Percentiles rank a stretch among this genome's conserved stretches.
Conservation (phyloP, 1,140 invertebrate genomes). For the Batillaria attramentaria region DNA sequence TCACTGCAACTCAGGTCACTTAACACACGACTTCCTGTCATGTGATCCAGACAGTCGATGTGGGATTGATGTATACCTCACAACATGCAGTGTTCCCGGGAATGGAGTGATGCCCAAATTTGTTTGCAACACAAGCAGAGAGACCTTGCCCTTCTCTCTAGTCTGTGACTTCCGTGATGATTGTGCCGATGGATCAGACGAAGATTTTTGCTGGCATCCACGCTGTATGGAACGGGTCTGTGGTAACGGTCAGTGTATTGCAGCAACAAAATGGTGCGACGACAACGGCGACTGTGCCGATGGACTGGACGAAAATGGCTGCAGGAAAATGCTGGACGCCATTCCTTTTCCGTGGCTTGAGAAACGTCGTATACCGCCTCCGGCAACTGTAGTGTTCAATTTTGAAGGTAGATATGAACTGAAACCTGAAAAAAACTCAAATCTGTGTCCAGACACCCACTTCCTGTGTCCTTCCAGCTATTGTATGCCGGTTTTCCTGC, state of each 20-base stretch:
- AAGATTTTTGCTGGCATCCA: background rate
- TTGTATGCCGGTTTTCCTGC: conserved; percentile 10
- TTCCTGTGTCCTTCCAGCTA: conserved; percentile 3
- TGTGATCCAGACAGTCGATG: conserved; percentile 14
- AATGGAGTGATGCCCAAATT: too few relatives aligned
- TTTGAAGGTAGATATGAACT: background rate
- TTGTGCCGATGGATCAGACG: background rate
- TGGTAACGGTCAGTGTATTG: background rate
- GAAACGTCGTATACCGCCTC: background rate
- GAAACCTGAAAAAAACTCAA: too few relatives aligned
- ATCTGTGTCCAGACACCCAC: conserved; percentile 12
- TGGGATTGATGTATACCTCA: background rate
- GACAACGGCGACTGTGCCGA: background rate
- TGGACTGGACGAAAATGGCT: background rate
- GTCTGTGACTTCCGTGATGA: background rate
- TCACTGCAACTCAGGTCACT: background rate
- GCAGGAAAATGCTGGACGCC: background rate
- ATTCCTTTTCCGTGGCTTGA: too few relatives aligned
- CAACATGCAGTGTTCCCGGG: background rate
- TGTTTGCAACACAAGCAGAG: background rate
- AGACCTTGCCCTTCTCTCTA: background rate
- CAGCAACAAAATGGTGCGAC: background rate
- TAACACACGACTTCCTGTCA: background rate
- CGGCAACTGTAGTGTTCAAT: background rate
- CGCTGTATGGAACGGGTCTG: background rate